phyloP scores from a whole-genome alignment of 2,113 vertebrate species.

The Typhlomys cinereus region DNA sequence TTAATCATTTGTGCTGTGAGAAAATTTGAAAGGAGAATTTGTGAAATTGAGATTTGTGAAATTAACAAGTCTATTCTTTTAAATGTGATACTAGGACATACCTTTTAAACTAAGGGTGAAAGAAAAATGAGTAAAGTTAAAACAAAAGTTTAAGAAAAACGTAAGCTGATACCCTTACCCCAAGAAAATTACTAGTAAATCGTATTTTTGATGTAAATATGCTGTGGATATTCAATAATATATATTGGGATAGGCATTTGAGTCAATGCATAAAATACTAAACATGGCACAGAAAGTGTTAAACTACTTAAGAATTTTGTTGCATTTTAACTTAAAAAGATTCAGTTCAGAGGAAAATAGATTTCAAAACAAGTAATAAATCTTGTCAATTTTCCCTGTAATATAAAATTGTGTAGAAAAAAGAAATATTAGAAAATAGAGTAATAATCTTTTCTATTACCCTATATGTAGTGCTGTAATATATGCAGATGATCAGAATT shows the following conservation, averaged over 20 bases:
- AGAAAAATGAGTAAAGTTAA: slow-evolving; percentile 29
- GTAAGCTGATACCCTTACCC: not conserved
- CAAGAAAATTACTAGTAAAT: not conserved
- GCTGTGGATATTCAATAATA: not conserved
- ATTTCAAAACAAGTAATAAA: not conserved
- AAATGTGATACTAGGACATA: not conserved
- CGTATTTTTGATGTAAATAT: slow-evolving; percentile 14
- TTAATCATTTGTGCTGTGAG: slow-evolving; percentile 11
- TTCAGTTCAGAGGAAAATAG: not conserved
- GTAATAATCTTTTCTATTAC: not conserved
- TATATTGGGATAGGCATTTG: not conserved
- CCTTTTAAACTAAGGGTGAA: not conserved
- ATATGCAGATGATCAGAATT: not conserved
- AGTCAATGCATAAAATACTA: not conserved
- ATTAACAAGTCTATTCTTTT: slow-evolving; percentile 3
- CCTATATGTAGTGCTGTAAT: not conserved
- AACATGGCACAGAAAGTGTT: not conserved
- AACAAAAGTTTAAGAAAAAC: not conserved
- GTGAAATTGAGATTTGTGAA: not conserved
- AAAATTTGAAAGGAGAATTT: slow-evolving; percentile 27
- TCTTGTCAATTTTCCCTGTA: not conserved
- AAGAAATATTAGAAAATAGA: not conserved
- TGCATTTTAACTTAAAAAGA: slow-evolving; percentile 38
- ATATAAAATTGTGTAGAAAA: not conserved
- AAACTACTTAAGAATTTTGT: slow-evolving; percentile 42